These are phyloP conservation scores for Saturnia pavonia DNA, from an alignment of 2,888 invertebrate genomes.

Conservation along the genomic window DNA sequence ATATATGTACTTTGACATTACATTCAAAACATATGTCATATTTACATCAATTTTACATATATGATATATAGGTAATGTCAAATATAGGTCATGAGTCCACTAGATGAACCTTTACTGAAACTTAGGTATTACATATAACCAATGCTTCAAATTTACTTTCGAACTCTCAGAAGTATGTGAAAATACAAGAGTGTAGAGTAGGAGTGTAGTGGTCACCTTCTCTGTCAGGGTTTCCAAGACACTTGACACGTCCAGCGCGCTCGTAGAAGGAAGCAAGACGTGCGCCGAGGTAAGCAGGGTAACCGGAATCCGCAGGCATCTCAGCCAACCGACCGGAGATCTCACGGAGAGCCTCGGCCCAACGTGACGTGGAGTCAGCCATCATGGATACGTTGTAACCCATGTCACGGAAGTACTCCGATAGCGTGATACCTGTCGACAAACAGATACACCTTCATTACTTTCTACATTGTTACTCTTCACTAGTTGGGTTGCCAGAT, in stretches of 20 bases:
- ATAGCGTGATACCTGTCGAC: constrained; percentile 94
- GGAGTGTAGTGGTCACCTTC: constrained; percentile 84
- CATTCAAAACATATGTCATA: too few species aligned
- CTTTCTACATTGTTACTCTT: not conserved
- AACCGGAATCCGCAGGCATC: constrained; percentile 99
- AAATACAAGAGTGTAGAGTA: too few species aligned
- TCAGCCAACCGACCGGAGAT: constrained; percentile 99
- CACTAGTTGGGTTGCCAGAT: too few species aligned
- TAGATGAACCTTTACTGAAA: too few species aligned
- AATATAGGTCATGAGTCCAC: too few species aligned
- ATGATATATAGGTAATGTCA: too few species aligned
- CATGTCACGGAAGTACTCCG: constrained; percentile 99
- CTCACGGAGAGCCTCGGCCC: constrained; percentile 99
- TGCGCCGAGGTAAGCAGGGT: constrained; percentile 99
- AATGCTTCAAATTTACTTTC: too few species aligned
- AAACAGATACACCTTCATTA: not conserved
- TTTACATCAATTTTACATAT: too few species aligned
- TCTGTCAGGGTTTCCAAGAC: constrained; percentile 97
- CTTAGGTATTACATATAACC: too few species aligned
- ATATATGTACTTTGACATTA: too few species aligned
- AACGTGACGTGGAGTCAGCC: constrained; percentile 99
- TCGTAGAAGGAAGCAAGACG: constrained; percentile 99
- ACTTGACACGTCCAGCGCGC: constrained; percentile 98
- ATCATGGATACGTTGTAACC: constrained; percentile 99
- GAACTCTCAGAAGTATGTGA: too few species aligned